A percentile compares a stretch with the other conserved stretches of the same genome.
Evolutionary conservation across 2,113 vertebrate species (phyloP).

Genomic region (Pao palembangensis): DNA sequence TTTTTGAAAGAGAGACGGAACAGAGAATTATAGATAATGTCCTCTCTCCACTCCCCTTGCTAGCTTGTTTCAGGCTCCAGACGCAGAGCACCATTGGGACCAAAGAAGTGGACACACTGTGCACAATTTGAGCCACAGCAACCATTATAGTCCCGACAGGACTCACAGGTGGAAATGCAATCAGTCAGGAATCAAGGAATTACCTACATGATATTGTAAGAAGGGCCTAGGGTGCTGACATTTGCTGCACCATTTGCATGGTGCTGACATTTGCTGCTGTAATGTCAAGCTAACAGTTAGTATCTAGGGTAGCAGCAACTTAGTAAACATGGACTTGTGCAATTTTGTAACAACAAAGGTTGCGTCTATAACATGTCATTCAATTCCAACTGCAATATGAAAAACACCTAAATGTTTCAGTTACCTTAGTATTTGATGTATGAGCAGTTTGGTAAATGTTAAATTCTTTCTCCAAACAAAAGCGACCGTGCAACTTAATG

Average conservation of each 20-base stretch:
- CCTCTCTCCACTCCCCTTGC: constrained; percentile 47
- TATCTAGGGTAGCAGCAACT: no score
- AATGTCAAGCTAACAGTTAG: no score
- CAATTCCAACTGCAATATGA: no score
- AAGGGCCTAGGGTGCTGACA: constrained; percentile 3
- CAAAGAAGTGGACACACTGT: constrained; percentile 48
- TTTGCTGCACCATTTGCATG: no score
- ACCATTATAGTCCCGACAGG: constrained; percentile 44
- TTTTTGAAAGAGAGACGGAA: constrained; percentile 64
- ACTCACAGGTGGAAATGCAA: constrained; percentile 51
- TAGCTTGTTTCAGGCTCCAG: constrained; percentile 42
- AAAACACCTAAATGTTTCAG: no score
- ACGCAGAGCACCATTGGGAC: constrained; percentile 53
- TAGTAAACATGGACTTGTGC: neutral
- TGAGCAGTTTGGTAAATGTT: no score
- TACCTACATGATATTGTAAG: constrained; percentile 16
- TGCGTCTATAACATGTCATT: no score
- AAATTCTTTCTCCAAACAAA: no score
- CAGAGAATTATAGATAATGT: constrained; percentile 74
- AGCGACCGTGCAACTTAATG: no score
- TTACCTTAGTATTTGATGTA: no score
- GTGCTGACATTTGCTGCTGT: constrained; percentile 17
- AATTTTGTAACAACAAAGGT: constrained; percentile 2
- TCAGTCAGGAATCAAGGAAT: constrained; percentile 27
- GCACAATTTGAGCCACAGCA: constrained; percentile 47